phyloP scores from a whole-genome alignment of 2,888 invertebrate genomes.

The Andrena praecox region DNA sequence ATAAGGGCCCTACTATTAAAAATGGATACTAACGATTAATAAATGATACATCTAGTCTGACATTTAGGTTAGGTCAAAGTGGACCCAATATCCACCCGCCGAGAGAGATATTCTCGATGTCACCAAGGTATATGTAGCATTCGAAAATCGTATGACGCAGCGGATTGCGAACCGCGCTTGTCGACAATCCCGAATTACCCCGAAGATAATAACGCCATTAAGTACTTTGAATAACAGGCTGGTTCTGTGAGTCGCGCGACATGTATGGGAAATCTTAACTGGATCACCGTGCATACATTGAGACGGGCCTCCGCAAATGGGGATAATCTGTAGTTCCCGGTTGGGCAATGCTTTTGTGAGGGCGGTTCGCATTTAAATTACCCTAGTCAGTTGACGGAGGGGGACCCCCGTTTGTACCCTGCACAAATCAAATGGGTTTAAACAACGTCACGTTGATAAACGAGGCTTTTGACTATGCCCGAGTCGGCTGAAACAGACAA shows the following conservation, averaged over 20 bases:
- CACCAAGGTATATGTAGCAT: too few relatives aligned
- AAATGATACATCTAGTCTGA: too few relatives aligned
- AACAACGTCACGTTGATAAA: conserved; percentile 65
- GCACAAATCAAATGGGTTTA: conserved; percentile 61
- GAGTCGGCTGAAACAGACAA: conserved; percentile 49
- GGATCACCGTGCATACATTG: conserved; percentile 42
- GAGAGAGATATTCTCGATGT: too few relatives aligned
- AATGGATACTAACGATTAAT: too few relatives aligned
- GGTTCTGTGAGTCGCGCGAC: background rate
- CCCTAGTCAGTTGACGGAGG: conserved; percentile 18
- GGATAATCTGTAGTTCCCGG: conserved; percentile 64
- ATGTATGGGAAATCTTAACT: conserved; percentile 52
- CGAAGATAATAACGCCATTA: conserved; percentile 16
- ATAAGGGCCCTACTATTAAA: too few relatives aligned
- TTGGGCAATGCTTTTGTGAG: conserved; percentile 60
- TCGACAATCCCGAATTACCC: conserved; percentile 16
- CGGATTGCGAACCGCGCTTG: background rate
- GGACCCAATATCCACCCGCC: too few relatives aligned
- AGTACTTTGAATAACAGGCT: conserved; percentile 30
- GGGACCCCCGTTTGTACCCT: conserved; percentile 52
- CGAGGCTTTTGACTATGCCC: conserved; percentile 47
- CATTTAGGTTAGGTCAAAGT: too few relatives aligned
- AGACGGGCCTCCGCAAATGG: conserved; percentile 40
- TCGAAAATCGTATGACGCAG: background rate
- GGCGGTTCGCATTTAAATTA: conserved; percentile 53